Conservation (phyloP, 2,113 vertebrate species). For the Pachycephala philippinensis region DNA sequence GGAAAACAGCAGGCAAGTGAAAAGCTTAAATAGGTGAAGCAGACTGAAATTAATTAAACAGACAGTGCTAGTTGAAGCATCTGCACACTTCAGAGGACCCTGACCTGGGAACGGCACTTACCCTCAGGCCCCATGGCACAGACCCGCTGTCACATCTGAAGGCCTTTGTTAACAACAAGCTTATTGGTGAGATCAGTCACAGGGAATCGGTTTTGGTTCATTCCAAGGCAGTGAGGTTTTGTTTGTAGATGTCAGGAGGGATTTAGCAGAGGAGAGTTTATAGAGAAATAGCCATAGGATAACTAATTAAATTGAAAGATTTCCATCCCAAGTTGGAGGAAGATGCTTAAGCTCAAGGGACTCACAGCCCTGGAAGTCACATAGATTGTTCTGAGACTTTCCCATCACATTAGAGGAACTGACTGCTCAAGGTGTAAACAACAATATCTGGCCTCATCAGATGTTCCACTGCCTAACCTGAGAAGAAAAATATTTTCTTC, state of each 20-base stretch:
- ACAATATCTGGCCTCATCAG: not conserved
- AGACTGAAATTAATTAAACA: constrained; percentile 72
- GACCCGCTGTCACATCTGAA: constrained; percentile 45
- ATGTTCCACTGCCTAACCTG: not conserved
- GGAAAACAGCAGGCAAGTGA: constrained; percentile 53
- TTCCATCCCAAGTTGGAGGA: not conserved
- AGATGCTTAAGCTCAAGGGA: not conserved
- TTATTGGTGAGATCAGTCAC: constrained; percentile 66
- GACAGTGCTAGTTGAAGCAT: constrained; percentile 61
- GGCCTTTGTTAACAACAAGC: constrained; percentile 54
- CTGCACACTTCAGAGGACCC: constrained; percentile 26
- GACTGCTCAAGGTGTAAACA: not conserved
- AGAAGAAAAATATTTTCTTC: not conserved
- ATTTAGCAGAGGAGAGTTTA: constrained; percentile 53
- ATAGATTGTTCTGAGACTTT: not conserved
- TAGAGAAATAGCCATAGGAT: constrained; percentile 60
- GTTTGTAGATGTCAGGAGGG: constrained; percentile 52
- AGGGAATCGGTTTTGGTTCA: constrained; percentile 59
- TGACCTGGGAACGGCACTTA: constrained; percentile 62
- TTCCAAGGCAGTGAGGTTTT: constrained; percentile 64
- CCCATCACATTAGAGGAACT: not conserved
- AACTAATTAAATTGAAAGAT: constrained; percentile 58
- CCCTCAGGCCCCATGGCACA: constrained; percentile 56
- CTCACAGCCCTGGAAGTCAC: not conserved
- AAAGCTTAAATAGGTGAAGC: constrained; percentile 63